Evolutionary conservation across 2,797 vertebrate genomes (phyloP), one percentile per base, ranked within the genome.

Genomic region (Melopsittacus undulatus): DNA sequence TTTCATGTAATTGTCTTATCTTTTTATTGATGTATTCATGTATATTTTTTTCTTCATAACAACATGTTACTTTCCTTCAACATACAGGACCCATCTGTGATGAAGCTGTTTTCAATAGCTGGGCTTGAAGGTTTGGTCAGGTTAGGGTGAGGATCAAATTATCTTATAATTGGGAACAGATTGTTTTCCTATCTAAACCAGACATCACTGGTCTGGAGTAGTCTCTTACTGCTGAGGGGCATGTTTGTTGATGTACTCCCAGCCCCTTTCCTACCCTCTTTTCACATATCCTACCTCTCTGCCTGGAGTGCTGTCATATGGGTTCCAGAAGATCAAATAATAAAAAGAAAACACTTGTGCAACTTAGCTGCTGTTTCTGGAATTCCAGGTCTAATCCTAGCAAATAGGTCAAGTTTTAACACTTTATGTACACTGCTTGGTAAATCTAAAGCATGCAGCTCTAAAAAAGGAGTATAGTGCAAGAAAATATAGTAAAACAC

Each of bases 91-190:
- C 8, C 59, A 6, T 51, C 38, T 88, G 30, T 74, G 43, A 23
- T 83, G 64, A 77, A 77, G 40, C 29, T 26, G 63, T 48, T 75
- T 84, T 69, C 68, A 87, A 82, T 82, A 93, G 63, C 78, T 82
- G 18, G 4, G 40, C 84, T 95, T 93, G 67, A 77, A 90, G n/a
- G 59, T 83, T 87, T 94, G 34, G 78, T 92, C 68, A 94, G 83
- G 87, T 94, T 56, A 89, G 56, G n/a, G 22, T 81, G 67, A 90
- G 51, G 51, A 96, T 95, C 72, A 94, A 81, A 81, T 96, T 87
- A 95, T 66, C 51, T 89, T 75, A 36, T 93, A 96, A 94, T 56
- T 85, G 7, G 66, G 54, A 94, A 88, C 84, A 89, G 51, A 73
- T 83, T 86, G 52, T 92, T 59, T 91, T 61, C 45, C 36, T 67